Evolutionary conservation across 2,888 invertebrate species (phyloP).

Genomic region (Hypolimnas misippus): DNA sequence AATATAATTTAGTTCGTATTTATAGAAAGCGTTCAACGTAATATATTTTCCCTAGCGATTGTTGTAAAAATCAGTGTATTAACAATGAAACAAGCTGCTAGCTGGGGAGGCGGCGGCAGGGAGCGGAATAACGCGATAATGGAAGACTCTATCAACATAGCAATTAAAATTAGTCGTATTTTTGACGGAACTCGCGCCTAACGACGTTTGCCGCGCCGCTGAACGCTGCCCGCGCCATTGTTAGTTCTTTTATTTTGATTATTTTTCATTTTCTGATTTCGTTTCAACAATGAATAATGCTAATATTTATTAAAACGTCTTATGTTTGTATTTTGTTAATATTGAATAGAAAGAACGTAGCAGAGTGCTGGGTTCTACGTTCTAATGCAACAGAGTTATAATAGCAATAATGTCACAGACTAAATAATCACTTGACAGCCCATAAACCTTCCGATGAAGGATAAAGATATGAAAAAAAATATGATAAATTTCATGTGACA

Average conservation of each 20-base stretch:
- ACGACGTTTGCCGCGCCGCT: conserved; percentile 58
- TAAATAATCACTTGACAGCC: no score
- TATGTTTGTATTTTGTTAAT: no score
- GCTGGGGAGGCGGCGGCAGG: conserved; percentile 39
- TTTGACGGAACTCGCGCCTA: conserved; percentile 62
- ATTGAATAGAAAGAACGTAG: no score
- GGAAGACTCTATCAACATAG: conserved; percentile 50
- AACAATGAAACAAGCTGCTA: conserved; percentile 30
- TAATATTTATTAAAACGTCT: no score
- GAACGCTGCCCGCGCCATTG: conserved; percentile 37
- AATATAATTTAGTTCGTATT: no score
- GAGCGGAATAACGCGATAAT: conserved; percentile 54
- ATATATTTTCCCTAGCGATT: background rate
- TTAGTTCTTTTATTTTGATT: conserved; percentile 16
- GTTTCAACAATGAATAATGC: conserved; percentile 1
- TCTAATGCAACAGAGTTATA: no score
- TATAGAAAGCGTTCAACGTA: no score
- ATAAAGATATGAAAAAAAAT: no score
- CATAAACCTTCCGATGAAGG: no score
- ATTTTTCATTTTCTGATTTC: background rate
- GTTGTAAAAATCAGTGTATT: conserved; percentile 21
- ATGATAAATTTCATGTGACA: no score
- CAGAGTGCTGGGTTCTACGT: no score
- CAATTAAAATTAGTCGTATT: conserved; percentile 73
- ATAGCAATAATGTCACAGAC: no score